Evolutionary conservation across 92 coral and sea anemone species (phyloP), one percentile per base, ranked within the genome.

Genomic region (Parazoanthus darwini): DNA sequence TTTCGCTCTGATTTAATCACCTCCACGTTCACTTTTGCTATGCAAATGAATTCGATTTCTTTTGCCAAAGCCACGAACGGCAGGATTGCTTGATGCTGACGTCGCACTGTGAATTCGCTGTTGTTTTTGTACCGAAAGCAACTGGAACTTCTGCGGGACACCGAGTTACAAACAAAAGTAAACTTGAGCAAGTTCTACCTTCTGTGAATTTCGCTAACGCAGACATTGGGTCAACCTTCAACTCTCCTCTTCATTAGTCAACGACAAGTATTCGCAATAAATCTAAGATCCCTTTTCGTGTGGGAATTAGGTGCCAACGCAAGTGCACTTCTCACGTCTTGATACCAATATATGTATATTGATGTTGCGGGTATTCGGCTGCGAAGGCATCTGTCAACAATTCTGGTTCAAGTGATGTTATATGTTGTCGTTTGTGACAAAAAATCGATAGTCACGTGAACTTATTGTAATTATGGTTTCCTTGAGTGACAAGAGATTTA

Each of bases 401-500:
- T 70, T 71, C 29, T 18, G 14, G 59, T n/a, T 26, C 79, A 46
- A 51, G 16, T 44, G 78, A 13, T 84, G 79, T 84, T 84, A 84
- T 68, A 70, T 84, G 68, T 70, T 70, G 78, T 46, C 77, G 87
- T 84, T 72, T 71, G 79, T 71, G 87, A 84, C 79, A 14, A 51
- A 14, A 50, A 46, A 70, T 51, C 36, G 46, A 7, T 33, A 46
- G 43, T 84, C 87, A 84, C 87, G 87, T 84, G 87, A 84, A 43
- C 79, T 25, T 35, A 84, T 84, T 70, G 38, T 44, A 84, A 70
- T 70, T 72, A 78, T 72, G 9, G 79, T 84, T 71, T 72, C 44
- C 79, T 71, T 84, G 87, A 84, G 87, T 84, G 87, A 84, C 87
- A 84, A 84, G 79, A 84, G 87, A 71, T 84, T 84, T 84, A 84